Evolutionary conservation across 2,113 vertebrate genomes (phyloP).

Genomic region (Anhinga anhinga): DNA sequence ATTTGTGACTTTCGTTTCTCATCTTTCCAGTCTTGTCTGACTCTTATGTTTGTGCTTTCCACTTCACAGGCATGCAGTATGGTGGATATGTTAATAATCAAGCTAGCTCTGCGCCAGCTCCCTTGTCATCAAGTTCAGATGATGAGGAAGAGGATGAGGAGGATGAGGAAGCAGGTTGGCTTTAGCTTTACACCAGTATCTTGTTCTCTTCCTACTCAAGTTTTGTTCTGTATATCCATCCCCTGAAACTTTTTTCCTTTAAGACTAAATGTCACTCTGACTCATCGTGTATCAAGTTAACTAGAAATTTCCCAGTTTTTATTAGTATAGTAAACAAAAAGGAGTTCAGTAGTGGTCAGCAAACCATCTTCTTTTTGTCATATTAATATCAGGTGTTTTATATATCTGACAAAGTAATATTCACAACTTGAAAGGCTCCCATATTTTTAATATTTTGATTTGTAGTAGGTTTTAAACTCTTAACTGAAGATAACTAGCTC

Average conservation of each 20-base stretch:
- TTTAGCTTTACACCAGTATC: slow-evolving; percentile 85
- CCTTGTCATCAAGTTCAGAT: slow-evolving; percentile 97
- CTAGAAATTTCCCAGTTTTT: neutral
- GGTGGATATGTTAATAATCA: slow-evolving; percentile 95
- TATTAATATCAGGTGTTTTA: neutral
- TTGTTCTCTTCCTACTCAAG: slow-evolving; percentile 61
- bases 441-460: neutral
- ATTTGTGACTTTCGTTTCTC: slow-evolving; percentile 69
- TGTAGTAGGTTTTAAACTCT: neutral
- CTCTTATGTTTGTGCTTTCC: slow-evolving; percentile 84
- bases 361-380: neutral
- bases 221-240: slow-evolving; percentile 37
- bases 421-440: neutral
- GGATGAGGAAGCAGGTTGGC: slow-evolving; percentile 99
- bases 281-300: neutral
- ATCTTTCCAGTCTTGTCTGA: slow-evolving; percentile 73
- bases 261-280: neutral
- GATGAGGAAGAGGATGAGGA: slow-evolving; percentile 92
- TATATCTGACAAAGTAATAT: neutral
- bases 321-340: neutral
- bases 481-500: neutral
- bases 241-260: neutral
- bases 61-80: slow-evolving; percentile 92
- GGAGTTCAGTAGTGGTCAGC: neutral
- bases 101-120: slow-evolving; percentile 88